Evolutionary conservation across 2,797 vertebrate species (phyloP), one percentile per base, ranked within the genome.

Genomic region (Syngnathus acus): DNA sequence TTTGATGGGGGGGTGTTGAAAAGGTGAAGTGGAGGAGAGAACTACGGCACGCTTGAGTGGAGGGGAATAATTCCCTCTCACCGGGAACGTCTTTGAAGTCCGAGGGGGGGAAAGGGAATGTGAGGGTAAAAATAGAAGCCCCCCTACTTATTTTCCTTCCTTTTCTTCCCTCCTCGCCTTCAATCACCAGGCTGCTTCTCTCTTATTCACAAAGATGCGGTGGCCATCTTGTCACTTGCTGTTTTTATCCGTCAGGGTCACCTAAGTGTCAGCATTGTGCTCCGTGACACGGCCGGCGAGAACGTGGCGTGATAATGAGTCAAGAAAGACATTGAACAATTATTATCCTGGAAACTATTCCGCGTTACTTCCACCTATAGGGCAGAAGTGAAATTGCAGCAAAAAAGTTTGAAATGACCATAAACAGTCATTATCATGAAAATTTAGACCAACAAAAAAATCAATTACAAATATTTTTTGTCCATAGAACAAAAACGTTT

Each of bases 51-150:
- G 81, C 73, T 78, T 86, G 72, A 87, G 73, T 62, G 67, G 73
- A 83, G 68, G 47, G 54, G 75, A 84, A 85, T 84, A 73, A 82
- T 80, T 84, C 84, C 77, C 66, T 73, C 79, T 73, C 76, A 82
- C 68, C 77, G 1, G 76, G 80, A 85, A 80, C 70, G 76, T 68
- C 83, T 89, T 87, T 88, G 85, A 89, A 88, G 85, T 82, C 64
- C 3, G 14, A 7, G 19, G 64, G 65, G 68, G 16, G 4, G 45
- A 4, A 40, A 71, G 72, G 70, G 79, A 81, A 79, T 76, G 73
- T 71, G 65, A 67, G 73, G 72, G 64, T 62, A 70, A 72, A 70
- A 74, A 60, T 48, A 66, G 59, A 67, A 63, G 45, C 66, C 53
- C 62, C 68, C 48, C 21, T 32, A 65, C 48, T 60, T 53, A 6